Base-by-base conservation (phyloP, 2,797 vertebrate genomes). In the Psittacula derbiana region DNA sequence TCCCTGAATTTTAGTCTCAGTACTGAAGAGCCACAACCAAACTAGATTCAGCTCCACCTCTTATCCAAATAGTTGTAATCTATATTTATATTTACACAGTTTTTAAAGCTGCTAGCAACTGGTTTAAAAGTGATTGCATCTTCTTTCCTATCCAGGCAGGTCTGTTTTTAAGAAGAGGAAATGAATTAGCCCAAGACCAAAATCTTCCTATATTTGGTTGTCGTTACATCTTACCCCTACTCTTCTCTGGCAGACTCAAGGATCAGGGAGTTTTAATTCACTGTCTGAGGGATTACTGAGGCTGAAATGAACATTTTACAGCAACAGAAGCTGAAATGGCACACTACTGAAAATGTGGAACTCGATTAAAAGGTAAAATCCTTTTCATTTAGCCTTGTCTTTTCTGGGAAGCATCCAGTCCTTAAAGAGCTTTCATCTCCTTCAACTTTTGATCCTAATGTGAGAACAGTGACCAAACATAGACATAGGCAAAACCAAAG, bases 291-390 rank as follows among this genome's bases (percentile, higher is more conserved):
- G 57, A 92, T 82, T 92, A 92, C 41, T 43, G 61, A 78, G 75
- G 52, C 47, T 89, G 61, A 91, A 94, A 89, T 43, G 52, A 85
- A 40, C 33, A 61, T 69, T 89, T 80, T 44, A 64, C 52, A 82
- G 61, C 33, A 74, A 58, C 83, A 87, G 60, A 73, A 83, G 72
- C 49, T 80, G 49, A 89, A 93, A 80, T 89, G 19, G 65, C 44
- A 58, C 17, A 7, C 44, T 58, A 62, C 50, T 36, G 86, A 81
- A 92, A 16, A 73, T 14, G 5, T 84, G 47, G 93, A 94, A 74
- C n/a, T 84, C 71, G 85, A 31, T 90, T 93, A 85, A 84, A 92
- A 87, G 31, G 38, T 71, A 90, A 89, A 85, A 93, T 64, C 18
- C 16, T 93, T 90, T 76, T 33, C 66, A 76, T 71, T 93, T 43